Conservation (phyloP, 2,888 invertebrate genomes). For the Aquatica leii region DNA sequence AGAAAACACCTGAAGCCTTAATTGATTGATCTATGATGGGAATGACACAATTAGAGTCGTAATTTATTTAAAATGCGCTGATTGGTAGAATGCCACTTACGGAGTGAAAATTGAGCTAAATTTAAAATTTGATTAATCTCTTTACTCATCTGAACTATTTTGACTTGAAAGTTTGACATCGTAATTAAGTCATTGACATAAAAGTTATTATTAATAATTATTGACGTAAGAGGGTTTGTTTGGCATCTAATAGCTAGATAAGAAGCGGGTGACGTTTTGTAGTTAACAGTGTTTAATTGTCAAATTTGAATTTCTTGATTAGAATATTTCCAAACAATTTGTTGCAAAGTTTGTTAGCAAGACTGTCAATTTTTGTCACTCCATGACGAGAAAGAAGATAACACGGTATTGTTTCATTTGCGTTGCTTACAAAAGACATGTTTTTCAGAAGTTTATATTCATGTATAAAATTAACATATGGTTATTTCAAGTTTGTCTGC, state of each 20-base stretch:
- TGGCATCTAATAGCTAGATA: not conserved
- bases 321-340: slow-evolving; percentile 5
- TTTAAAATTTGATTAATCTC: slow-evolving; percentile 7
- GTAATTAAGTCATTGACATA: slow-evolving; percentile 19
- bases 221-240: not conserved
- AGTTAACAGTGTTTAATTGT: not conserved
- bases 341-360: not conserved
- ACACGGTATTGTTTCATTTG: slow-evolving; percentile 4
- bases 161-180: not conserved
- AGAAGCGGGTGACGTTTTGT: not conserved
- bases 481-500: not conserved
- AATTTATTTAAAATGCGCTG: not conserved
- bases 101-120: slow-evolving; percentile 9
- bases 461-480: not conserved
- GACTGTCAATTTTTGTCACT: not conserved
- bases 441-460: not conserved
- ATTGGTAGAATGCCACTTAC: slow-evolving; percentile 12
- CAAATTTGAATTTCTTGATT: not conserved
- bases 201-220: slow-evolving; percentile 8
- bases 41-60: not conserved
- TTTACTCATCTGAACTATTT: slow-evolving; percentile 1
- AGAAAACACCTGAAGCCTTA: not conserved
- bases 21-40: not conserved
- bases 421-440: not conserved
- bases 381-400: not conserved